Evolutionary conservation across 1,140 invertebrate species (phyloP).

Genomic region (Drosophila rhopaloa): DNA sequence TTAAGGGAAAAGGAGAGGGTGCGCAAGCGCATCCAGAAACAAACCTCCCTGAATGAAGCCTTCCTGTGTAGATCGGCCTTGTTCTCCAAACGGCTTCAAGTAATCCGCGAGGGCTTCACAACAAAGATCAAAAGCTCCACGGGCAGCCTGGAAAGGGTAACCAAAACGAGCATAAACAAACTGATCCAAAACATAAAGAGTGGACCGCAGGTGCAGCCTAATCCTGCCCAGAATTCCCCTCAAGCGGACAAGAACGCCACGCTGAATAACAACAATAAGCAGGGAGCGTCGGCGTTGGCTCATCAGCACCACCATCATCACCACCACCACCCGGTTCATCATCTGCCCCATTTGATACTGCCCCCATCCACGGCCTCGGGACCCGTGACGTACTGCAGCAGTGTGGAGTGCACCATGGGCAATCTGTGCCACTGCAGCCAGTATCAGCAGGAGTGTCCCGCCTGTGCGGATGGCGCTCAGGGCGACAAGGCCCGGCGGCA

Average conservation of each 20-base stretch:
- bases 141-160: conserved; percentile 92
- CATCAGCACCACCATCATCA: conserved; percentile 66
- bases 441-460: conserved; percentile 74
- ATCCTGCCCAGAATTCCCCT: conserved; percentile 8
- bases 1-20: conserved; percentile 92
- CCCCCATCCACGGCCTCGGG: conserved; percentile 31
- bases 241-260: conserved; percentile 15
- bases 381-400: conserved; percentile 77
- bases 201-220: conserved; percentile 54
- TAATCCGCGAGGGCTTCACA: conserved; percentile 93
- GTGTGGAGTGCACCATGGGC: conserved; percentile 60
- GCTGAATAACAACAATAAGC: conserved; percentile 54
- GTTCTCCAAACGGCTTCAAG: conserved; percentile 91
- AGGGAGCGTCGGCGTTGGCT: background rate
- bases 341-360: conserved; percentile 24
- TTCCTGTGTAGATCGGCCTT: conserved; percentile 90
- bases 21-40: conserved; percentile 94
- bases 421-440: conserved; percentile 74
- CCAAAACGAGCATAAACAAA: conserved; percentile 90
- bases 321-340: conserved; percentile 54
- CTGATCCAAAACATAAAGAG: conserved; percentile 91
- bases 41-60: conserved; percentile 94
- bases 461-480: conserved; percentile 57
- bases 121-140: conserved; percentile 92
- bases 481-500: conserved; percentile 84